Evolutionary conservation across 2,888 invertebrate species (phyloP), one percentile per base, ranked within the genome.

Genomic region (Synergus umbraculus): DNA sequence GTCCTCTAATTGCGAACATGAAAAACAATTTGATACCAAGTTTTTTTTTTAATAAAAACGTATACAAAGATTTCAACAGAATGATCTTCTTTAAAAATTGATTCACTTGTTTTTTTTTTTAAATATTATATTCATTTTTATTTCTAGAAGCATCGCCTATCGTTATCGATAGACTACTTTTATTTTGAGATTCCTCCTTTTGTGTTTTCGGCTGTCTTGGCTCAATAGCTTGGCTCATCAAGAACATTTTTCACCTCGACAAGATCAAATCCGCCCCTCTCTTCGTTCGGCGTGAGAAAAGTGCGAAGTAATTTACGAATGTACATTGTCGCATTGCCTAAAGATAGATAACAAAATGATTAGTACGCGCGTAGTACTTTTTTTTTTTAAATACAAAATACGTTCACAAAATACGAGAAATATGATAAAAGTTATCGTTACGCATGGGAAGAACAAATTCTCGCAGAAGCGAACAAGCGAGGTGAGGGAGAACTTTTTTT

Each of bases 221-320:
- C n/a, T n/a, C 15, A 65, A 65, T 41, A 65, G 13, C 65, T 65
- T 41, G 41, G 46, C 18, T 69, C 13, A 54, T 73, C 54, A 41
- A 73, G 73, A 73, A 73, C 49, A 73, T 73, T 73, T 29, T 73
- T 49, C 54, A 54, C 54, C 37, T 54, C 29, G 37, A 54, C 54
- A 37, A 54, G 54, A 73, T 73, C 37, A 54, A 73, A 73, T 69
- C 49, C 54, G 37, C 49, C 37, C 46, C 29, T 41, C 37, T 73
- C 18, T 54, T 54, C 37, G 18, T 41, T 54, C 54, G 73, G 73
- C 73, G 80, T 80, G 76, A 80, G 79, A 81, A 82, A 81, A 83
- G 80, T 81, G 82, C 80, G 79, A 83, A 82, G 79, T 81, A 77
- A 81, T 82, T 79, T 79, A 73, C 80, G 78, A 81, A 80, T 82